Evolutionary conservation across 1,140 invertebrate genomes (phyloP).

Genomic region (Wiebesia pumilae): DNA sequence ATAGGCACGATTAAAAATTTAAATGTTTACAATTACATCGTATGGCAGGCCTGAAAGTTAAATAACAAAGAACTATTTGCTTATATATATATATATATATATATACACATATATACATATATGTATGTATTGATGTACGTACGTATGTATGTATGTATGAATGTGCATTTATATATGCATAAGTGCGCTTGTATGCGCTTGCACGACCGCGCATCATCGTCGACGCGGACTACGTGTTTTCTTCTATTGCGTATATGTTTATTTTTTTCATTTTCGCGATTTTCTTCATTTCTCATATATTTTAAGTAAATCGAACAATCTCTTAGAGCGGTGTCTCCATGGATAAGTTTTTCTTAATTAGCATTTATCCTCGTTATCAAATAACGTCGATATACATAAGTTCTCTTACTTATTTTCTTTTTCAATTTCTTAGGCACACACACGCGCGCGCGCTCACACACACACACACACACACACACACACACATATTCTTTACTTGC

Average conservation of each 20-base stretch:
- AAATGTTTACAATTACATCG: slow-evolving; percentile 46
- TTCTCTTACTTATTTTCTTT: background rate
- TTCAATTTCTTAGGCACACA: slow-evolving; percentile 4
- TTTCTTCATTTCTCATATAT: slow-evolving; percentile 9
- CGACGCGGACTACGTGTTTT: slow-evolving; percentile 8
- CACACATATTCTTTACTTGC: slow-evolving; percentile 6
- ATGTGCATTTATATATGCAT: too few species aligned
- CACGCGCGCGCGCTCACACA: slow-evolving; percentile 21
- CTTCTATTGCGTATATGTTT: background rate
- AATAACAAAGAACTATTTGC: slow-evolving; percentile 38
- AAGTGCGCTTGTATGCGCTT: too few species aligned
- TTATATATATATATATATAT: background rate
- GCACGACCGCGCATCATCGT: slow-evolving; percentile 1
- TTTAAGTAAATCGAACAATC: slow-evolving; percentile 54
- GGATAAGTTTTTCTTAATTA: slow-evolving; percentile 7
- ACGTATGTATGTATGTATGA: background rate
- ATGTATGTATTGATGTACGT: background rate
- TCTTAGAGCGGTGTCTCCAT: slow-evolving; percentile 37
- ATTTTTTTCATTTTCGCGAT: background rate
- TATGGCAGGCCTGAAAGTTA: slow-evolving; percentile 51
- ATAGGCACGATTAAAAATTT: slow-evolving; percentile 35
- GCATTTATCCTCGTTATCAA: background rate
- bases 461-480: slow-evolving; percentile 25
- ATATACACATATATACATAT: background rate
- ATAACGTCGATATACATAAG: background rate